phyloP scores from a whole-genome alignment of 2,113 vertebrate species.

The Sinocyclocheilus maitianheensis region DNA sequence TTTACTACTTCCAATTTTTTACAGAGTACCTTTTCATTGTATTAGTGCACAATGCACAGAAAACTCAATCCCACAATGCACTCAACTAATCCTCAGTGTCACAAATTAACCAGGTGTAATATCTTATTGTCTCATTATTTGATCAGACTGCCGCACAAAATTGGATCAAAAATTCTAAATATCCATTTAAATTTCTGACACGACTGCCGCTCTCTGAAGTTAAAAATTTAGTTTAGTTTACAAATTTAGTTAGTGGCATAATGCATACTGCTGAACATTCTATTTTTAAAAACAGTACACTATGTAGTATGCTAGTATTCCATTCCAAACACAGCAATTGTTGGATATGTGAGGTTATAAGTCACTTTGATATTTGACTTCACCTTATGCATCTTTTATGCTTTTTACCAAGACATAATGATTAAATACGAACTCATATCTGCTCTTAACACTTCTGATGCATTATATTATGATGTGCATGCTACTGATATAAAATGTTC shows the following conservation, averaged over 20 bases:
- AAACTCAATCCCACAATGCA: background rate
- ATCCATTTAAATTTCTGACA: background rate
- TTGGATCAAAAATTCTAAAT: background rate
- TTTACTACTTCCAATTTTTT: no score
- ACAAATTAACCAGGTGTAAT: background rate
- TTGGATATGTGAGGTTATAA: constrained; percentile 13
- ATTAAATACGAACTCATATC: background rate
- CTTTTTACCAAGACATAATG: background rate
- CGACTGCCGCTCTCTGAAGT: background rate
- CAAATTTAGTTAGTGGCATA: background rate
- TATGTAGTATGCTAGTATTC: background rate
- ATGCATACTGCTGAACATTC: background rate
- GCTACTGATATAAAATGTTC: background rate
- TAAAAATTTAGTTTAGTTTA: background rate
- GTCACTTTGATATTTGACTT: constrained; percentile 13
- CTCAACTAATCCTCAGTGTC: background rate
- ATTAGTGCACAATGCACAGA: background rate
- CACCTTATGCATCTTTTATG: background rate
- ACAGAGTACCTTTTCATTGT: no score
- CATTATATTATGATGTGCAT: background rate
- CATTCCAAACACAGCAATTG: background rate
- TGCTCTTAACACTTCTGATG: background rate
- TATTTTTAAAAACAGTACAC: background rate
- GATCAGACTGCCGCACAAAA: background rate
- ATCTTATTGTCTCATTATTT: background rate